Conservation (phyloP, 2,888 invertebrate genomes). For the Tricholauxania praeusta region DNA sequence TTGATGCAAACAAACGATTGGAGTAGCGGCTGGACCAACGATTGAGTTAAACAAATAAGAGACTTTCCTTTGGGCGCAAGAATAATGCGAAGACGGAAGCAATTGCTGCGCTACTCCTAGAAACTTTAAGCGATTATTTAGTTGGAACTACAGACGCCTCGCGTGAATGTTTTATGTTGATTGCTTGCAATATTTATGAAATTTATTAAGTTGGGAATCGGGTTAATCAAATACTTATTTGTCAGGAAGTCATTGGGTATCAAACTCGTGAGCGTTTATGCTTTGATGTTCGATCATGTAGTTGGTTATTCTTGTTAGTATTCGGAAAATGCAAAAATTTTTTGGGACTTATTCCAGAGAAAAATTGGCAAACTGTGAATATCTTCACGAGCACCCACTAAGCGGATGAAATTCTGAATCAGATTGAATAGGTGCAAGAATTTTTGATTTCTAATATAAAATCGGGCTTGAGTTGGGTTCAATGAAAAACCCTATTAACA, state of each 20-base stretch:
- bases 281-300: no score
- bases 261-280: no score
- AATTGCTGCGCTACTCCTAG: background rate
- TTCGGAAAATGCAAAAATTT: background rate
- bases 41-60: background rate
- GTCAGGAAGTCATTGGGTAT: background rate
- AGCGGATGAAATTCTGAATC: no score
- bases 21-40: background rate
- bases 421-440: no score
- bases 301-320: background rate
- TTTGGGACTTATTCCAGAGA: no score
- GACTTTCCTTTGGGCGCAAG: conserved; percentile 31
- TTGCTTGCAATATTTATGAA: conserved; percentile 32
- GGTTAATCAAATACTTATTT: conserved; percentile 32
- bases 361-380: no score
- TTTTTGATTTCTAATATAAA: no score
- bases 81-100: conserved; percentile 33
- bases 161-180: conserved; percentile 21
- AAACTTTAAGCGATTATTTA: background rate
- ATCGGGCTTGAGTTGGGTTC: no score
- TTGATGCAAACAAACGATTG: conserved; percentile 14
- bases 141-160: background rate
- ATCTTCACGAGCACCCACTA: no score
- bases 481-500: no score
- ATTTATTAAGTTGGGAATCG: conserved; percentile 32